Base-by-base conservation (phyloP, 2,888 invertebrate genomes). In the Drosophila pegasa region DNA sequence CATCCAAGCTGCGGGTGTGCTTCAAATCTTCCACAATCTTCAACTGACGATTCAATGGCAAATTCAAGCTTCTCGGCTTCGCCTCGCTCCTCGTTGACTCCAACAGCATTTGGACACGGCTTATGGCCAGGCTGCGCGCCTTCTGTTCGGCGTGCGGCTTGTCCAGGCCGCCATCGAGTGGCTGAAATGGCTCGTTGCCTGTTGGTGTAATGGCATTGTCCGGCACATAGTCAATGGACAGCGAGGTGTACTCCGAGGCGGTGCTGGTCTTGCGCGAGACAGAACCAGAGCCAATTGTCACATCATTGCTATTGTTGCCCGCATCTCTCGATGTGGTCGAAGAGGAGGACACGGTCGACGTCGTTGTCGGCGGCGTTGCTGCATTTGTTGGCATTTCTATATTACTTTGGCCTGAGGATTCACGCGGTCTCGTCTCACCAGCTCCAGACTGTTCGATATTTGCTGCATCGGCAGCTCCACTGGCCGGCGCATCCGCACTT, bases 231-330 rank as follows among this genome's bases (percentile, higher is more conserved):
- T 94, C 94, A 18, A 91, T 92, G 9, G 92, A 92, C 3, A 92
- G 71, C 2, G 92, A 92, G 3, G 92, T 92, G 50, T 92, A 92
- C 64, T 92, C 92, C 20, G 94, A 94, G 7, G 94, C 93, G 0
- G 94, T 94, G 80, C 94, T 94, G 0, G 94, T 94, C 80, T 94
- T 94, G n/a, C 94, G 90, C 0, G 94, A 94, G 3, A 93, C 87
- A 5, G 91, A 88, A 6, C 87, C 90, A 1, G 92, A 92, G 10
- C 80, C 89, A 14, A 86, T 78, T n/a, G 80, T 80, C 48, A 89
- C 88, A 20, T 89, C 89, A 41, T 83, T 88, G 70, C 82, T 89
- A 40, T 86, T 88, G 57, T 87, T 87, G 22, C 77, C 75, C 1
- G 85, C 84, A 50, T 88, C 90, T 27, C 82, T 79, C 8, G 89